A percentile compares a stretch with the other conserved stretches of the same genome.
Evolutionary conservation across 1,140 invertebrate species (phyloP).

Genomic region (Cherax destructor): DNA sequence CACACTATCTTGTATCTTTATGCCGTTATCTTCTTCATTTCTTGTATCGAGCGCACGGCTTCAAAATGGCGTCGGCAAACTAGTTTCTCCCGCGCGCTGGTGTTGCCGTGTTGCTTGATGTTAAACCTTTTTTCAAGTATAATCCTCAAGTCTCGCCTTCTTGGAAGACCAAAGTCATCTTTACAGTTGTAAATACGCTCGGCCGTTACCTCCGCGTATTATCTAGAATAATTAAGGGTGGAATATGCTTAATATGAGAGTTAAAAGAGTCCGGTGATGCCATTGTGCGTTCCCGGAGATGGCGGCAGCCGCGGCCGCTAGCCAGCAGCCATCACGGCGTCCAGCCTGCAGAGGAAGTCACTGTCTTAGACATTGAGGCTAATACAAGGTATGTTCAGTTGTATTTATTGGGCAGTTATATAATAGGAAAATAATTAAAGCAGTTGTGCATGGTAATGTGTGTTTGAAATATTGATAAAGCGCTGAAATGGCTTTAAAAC

Average conservation of each 20-base stretch:
- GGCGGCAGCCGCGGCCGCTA: slow-evolving; percentile 24
- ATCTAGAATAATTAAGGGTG: not conserved
- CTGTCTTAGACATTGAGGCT: not conserved
- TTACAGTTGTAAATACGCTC: not conserved
- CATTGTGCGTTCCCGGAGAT: slow-evolving; percentile 23
- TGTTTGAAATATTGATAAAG: not conserved
- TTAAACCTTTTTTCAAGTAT: not conserved
- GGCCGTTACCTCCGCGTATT: not conserved
- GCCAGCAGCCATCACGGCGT: slow-evolving; percentile 31
- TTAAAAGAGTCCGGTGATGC: not conserved
- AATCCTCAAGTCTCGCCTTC: not conserved
- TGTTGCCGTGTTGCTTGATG: slow-evolving; percentile 55
- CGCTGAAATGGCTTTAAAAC: not conserved
- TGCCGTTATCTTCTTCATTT: slow-evolving; percentile 52
- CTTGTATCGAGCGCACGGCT: slow-evolving; percentile 56
- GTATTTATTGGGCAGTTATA: not conserved
- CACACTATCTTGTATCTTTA: slow-evolving; percentile 49
- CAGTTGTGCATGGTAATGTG: not conserved
- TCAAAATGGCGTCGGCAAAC: slow-evolving; percentile 68
- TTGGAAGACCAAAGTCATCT: not conserved
- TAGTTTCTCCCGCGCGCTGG: slow-evolving; percentile 48
- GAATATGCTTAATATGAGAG: not conserved
- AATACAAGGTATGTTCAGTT: slow-evolving; percentile 25
- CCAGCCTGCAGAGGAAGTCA: slow-evolving; percentile 29
- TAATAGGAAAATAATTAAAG: not conserved